Conservation (phyloP, 2,888 invertebrate genomes). For the Digitonthophagus gazella region DNA sequence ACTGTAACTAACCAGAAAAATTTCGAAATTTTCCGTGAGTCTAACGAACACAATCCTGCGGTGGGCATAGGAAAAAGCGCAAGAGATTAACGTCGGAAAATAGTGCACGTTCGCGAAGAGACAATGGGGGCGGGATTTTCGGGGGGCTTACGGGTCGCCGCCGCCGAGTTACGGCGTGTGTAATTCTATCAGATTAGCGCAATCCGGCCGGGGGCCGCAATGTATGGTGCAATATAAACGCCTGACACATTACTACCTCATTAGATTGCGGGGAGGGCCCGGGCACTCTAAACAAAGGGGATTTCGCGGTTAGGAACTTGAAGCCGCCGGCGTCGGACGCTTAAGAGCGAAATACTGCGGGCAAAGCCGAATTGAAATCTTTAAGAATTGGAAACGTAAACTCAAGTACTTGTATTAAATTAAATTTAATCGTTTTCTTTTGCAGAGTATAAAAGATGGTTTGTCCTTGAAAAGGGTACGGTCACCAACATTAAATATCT, state of each 20-base stretch:
- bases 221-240: conserved; percentile 48
- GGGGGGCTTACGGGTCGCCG: conserved; percentile 44
- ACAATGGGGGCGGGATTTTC: conserved; percentile 39
- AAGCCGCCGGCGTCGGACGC: conserved; percentile 2
- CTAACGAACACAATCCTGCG: background rate
- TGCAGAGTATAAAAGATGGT: no score
- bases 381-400: no score
- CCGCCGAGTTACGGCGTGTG: conserved; percentile 48
- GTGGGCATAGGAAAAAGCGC: background rate
- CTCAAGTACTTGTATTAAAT: no score
- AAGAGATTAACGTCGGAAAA: conserved; percentile 17
- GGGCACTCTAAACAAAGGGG: background rate
- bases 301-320: conserved; percentile 10
- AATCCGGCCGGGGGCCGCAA: conserved; percentile 47
- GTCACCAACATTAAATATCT: background rate
- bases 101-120: conserved; percentile 19
- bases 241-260: conserved; percentile 53
- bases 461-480: background rate
- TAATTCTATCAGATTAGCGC: conserved; percentile 53
- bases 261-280: conserved; percentile 38
- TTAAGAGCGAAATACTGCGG: conserved; percentile 9
- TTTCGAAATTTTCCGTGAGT: no score
- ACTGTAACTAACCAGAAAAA: background rate
- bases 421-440: no score
- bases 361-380: no score